A percentile compares a stretch with the other conserved stretches of the same genome.
phyloP scores from a whole-genome alignment of 2,888 invertebrate genomes.

The Elegia similella region DNA sequence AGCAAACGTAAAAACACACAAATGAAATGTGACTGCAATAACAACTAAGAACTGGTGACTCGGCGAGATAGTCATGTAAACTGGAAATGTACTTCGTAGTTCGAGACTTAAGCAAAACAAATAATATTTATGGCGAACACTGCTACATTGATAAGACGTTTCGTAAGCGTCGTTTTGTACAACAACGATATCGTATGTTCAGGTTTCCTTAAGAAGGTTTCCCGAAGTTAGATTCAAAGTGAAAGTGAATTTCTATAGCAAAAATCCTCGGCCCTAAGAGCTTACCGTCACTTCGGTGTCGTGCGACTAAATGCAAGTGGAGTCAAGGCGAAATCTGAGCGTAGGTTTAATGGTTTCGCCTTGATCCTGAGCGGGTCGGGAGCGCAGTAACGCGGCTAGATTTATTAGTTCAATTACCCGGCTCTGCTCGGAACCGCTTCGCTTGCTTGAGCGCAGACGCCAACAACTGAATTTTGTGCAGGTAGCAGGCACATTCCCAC shows the following conservation, averaged over 20 bases:
- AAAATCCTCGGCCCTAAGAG: constrained; percentile 26
- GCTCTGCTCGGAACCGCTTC: constrained; percentile 61
- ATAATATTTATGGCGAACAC: constrained; percentile 9
- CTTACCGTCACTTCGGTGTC: constrained; percentile 34
- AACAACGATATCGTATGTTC: constrained; percentile 22
- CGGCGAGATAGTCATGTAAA: constrained; percentile 16
- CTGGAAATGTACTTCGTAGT: constrained; percentile 7
- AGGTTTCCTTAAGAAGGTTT: constrained; percentile 18
- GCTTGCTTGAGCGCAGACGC: constrained; percentile 69
- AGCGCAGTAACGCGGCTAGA: constrained; percentile 68
- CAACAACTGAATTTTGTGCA: constrained; percentile 70
- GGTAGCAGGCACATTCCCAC: constrained; percentile 52
- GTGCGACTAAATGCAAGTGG: constrained; percentile 46
- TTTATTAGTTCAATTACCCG: constrained; percentile 80
- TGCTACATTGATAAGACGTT: constrained; percentile 23
- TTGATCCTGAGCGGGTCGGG: constrained; percentile 63
- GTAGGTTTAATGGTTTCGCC: constrained; percentile 68
- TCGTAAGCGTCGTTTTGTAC: constrained; percentile 23
- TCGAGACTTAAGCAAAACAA: constrained; percentile 11
- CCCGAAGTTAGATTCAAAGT: constrained; percentile 19
- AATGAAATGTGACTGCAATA: constrained; percentile 16
- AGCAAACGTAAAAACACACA: not conserved
- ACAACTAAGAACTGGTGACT: constrained; percentile 7
- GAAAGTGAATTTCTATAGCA: constrained; percentile 29
- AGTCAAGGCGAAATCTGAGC: constrained; percentile 53